Evolutionary conservation across 2,888 invertebrate genomes (phyloP).

Genomic region (Mystacides longicornis): DNA sequence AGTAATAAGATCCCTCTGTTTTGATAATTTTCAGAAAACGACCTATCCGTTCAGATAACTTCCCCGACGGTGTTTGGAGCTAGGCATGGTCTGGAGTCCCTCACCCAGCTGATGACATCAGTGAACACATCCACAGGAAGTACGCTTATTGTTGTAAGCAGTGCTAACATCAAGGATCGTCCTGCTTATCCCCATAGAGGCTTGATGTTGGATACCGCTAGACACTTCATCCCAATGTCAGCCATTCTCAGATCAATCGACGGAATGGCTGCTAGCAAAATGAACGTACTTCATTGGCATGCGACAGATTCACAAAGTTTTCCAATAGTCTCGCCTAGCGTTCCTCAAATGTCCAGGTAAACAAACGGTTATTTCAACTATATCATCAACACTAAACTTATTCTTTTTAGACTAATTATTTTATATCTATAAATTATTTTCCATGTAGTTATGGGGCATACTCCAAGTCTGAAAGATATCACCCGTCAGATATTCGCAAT

Average conservation of each 20-base stretch:
- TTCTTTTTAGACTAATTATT: not conserved
- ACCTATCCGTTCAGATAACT: slow-evolving; percentile 47
- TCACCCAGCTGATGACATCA: slow-evolving; percentile 58
- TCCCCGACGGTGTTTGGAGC: slow-evolving; percentile 64
- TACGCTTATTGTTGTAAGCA: slow-evolving; percentile 54
- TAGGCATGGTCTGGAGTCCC: slow-evolving; percentile 68
- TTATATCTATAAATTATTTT: no score
- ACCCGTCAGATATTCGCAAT: slow-evolving; percentile 53
- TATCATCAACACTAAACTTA: not conserved
- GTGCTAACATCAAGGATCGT: slow-evolving; percentile 62
- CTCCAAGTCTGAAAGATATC: slow-evolving; percentile 60
- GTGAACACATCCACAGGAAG: slow-evolving; percentile 43
- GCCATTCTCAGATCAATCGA: slow-evolving; percentile 67
- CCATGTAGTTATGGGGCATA: slow-evolving; percentile 64
- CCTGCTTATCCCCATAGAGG: slow-evolving; percentile 83
- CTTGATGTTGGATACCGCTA: slow-evolving; percentile 77
- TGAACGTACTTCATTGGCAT: slow-evolving; percentile 93
- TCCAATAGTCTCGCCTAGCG: slow-evolving; percentile 69
- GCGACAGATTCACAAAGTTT: slow-evolving; percentile 88
- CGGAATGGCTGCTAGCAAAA: slow-evolving; percentile 79
- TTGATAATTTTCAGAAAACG: slow-evolving; percentile 22
- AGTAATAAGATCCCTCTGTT: no score
- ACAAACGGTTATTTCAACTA: no score
- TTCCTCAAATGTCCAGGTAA: slow-evolving; percentile 67
- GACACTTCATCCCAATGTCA: slow-evolving; percentile 74